phyloP scores from a whole-genome alignment of 1,140 invertebrate species.

The Drosophila insularis region DNA sequence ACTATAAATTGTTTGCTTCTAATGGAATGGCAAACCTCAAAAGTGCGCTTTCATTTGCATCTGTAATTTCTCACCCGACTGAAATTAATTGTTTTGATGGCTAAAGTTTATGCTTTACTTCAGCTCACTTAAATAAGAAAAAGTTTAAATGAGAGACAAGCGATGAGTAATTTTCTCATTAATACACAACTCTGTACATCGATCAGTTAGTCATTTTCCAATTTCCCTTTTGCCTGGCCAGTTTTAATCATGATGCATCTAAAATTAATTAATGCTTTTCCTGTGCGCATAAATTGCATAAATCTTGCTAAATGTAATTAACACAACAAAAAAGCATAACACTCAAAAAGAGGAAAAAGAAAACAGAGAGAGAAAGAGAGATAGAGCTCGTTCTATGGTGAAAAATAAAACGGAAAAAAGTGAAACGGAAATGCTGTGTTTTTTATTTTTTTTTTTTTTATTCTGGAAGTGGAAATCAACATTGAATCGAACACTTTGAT shows the following conservation, averaged over 20 bases:
- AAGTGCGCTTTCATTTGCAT: too few relatives aligned
- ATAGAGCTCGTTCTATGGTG: not conserved
- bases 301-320: constrained; percentile 35
- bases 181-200: not conserved
- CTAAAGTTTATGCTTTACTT: not conserved
- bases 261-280: constrained; percentile 39
- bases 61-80: too few relatives aligned
- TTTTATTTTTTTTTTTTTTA: not conserved
- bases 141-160: not conserved
- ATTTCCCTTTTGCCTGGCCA: constrained; percentile 34
- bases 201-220: constrained; percentile 29
- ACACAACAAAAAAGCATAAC: constrained; percentile 1
- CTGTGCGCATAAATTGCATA: constrained; percentile 28
- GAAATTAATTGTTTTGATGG: not conserved
- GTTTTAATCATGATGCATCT: constrained; percentile 39
- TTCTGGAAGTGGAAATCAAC: constrained; percentile 22
- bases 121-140: not conserved
- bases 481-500: constrained; percentile 30
- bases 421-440: constrained; percentile 9
- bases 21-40: not conserved
- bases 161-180: constrained; percentile 1
- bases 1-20: not conserved
- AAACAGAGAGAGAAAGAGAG: not conserved
- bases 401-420: not conserved
- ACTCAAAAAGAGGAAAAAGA: not conserved